Conservation (phyloP, 2,113 vertebrate species). For the Pterocles orientalis region DNA sequence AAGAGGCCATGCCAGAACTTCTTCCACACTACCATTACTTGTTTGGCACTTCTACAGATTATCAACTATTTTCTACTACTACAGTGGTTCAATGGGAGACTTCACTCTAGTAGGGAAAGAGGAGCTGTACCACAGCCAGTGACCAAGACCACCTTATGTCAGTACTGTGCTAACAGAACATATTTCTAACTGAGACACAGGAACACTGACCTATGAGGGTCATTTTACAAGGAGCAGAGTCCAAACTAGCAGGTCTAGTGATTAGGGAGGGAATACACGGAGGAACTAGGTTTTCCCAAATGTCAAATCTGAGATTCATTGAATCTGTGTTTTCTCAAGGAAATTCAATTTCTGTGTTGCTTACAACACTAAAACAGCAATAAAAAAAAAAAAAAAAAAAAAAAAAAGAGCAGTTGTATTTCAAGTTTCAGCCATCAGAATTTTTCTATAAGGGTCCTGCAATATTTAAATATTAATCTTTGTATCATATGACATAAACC, state of each 20-base stretch:
- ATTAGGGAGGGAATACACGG: neutral
- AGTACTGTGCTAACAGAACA: neutral
- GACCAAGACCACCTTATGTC: neutral
- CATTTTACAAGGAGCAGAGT: neutral
- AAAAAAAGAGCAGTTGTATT: neutral
- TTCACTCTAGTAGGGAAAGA: neutral
- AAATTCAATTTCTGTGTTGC: neutral
- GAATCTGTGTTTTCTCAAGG: neutral
- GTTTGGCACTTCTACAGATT: neutral
- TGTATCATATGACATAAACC: neutral
- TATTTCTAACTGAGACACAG: neutral
- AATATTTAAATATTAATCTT: neutral
- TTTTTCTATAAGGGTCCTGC: neutral
- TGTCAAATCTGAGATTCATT: neutral
- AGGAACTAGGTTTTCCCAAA: neutral
- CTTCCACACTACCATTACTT: neutral
- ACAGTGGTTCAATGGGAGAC: neutral
- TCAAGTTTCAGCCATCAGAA: neutral
- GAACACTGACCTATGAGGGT: fast-evolving
- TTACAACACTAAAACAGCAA: neutral
- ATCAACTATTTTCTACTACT: neutral
- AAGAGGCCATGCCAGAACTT: neutral
- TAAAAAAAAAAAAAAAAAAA: too few species aligned
- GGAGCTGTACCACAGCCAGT: neutral
- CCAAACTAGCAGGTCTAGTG: neutral